Conservation (phyloP, 2,888 invertebrate genomes). For the Mellilla xanthometata region DNA sequence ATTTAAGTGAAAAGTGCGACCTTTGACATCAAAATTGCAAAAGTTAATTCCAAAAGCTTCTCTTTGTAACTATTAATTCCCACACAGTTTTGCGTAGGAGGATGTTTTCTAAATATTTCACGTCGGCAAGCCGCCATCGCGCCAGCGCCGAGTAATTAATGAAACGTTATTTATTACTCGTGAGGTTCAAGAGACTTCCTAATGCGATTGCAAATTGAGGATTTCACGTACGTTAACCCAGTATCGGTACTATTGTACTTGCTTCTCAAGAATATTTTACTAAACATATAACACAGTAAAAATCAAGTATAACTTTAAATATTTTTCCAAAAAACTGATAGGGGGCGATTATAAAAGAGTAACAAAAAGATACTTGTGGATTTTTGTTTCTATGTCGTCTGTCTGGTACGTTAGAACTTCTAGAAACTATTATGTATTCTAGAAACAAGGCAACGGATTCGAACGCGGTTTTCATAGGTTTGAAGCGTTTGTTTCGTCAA, state of each 20-base stretch:
- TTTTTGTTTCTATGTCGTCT: too few species aligned
- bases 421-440: too few species aligned
- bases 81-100: conserved; percentile 54
- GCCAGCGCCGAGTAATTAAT: conserved; percentile 53
- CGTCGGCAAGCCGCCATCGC: conserved; percentile 41
- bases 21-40: conserved; percentile 43
- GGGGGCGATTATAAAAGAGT: too few species aligned
- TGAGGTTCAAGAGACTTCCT: conserved; percentile 25
- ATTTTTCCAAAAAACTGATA: too few species aligned
- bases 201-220: conserved; percentile 24
- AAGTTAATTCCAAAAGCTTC: conserved; percentile 41
- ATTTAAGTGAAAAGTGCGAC: conserved; percentile 28
- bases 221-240: conserved; percentile 14
- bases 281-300: too few species aligned
- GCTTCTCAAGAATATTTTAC: too few species aligned
- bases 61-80: conserved; percentile 44
- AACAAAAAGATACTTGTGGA: too few species aligned
- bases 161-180: conserved; percentile 49
- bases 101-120: conserved; percentile 59
- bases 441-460: too few species aligned
- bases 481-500: too few species aligned
- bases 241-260: background rate
- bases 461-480: too few species aligned
- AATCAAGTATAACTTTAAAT: too few species aligned
- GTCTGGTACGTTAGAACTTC: too few species aligned